A percentile compares a stretch with the other conserved stretches of the same genome.
Conservation (phyloP, 2,888 invertebrate genomes). For the Clitarchus hookeri region DNA sequence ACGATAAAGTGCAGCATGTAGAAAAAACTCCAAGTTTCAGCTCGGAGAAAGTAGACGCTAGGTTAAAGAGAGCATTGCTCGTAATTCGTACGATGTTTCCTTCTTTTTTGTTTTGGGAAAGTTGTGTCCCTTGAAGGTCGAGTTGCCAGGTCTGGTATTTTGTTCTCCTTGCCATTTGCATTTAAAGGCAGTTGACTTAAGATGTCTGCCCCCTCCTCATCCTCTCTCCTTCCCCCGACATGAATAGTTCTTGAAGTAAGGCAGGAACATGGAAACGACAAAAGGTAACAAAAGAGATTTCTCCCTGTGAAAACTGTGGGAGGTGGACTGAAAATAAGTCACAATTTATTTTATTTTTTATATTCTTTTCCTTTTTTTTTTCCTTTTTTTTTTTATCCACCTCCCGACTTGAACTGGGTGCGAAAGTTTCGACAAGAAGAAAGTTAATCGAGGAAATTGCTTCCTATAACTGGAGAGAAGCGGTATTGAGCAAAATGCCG, state of each 20-base stretch:
- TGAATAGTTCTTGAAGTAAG: neutral
- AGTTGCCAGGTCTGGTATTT: neutral
- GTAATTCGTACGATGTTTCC: neutral
- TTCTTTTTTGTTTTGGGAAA: neutral
- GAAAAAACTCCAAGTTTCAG: neutral
- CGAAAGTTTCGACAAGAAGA: conserved; percentile 14
- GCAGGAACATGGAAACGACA: neutral
- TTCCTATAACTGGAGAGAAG: neutral
- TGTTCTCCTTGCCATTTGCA: neutral
- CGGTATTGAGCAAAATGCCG: neutral
- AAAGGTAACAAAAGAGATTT: conserved; percentile 14
- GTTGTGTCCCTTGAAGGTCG: neutral
- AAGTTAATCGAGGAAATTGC: neutral
- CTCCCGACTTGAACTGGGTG: neutral
- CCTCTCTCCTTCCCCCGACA: neutral
- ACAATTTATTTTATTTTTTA: neutral
- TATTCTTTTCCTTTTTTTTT: neutral
- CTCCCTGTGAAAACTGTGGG: neutral
- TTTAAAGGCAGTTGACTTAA: neutral
- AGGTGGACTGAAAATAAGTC: conserved; percentile 14
- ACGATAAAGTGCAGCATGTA: too few relatives aligned
- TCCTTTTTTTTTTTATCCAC: neutral
- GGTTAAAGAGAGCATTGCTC: neutral
- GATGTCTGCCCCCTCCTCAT: neutral
- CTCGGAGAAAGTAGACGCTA: neutral